These are phyloP conservation scores for Helicoverpa assulta DNA, from an alignment of 2,888 invertebrate species.

Conservation along the genomic window DNA sequence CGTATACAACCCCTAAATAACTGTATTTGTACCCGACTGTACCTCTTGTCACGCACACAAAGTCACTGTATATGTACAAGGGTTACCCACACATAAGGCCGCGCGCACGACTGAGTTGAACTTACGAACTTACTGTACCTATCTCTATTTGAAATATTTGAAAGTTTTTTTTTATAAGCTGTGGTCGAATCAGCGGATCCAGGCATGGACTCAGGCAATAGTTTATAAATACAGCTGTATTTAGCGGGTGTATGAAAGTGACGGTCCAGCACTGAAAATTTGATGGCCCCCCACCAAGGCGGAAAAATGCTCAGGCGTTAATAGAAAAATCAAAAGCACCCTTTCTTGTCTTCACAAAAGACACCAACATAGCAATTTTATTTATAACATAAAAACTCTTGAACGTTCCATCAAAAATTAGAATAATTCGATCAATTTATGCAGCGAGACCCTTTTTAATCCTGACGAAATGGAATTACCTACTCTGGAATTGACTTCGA, in stretches of 20 bases:
- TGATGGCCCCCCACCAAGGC: background rate
- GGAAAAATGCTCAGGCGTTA: background rate
- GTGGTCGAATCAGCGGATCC: no score
- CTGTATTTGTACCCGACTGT: no score
- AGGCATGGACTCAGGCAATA: no score
- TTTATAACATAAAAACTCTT: conserved; percentile 17
- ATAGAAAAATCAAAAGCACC: background rate
- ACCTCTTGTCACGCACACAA: no score
- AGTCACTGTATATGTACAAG: no score
- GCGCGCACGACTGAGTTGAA: no score
- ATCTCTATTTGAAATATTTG: conserved; percentile 4
- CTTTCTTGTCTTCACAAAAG: conserved; percentile 46
- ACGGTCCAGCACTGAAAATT: no score
- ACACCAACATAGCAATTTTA: conserved; percentile 3
- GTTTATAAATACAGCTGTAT: no score
- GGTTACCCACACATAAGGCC: no score
- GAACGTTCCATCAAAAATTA: conserved; percentile 68
- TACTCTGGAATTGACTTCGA: conserved; percentile 66
- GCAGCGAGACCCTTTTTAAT: conserved; percentile 80
- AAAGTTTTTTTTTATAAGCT: background rate
- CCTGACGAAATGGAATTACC: conserved; percentile 78
- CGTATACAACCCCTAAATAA: no score
- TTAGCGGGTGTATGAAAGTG: no score
- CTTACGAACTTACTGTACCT: no score
- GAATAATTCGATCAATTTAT: conserved; percentile 78